Conservation (phyloP, 2,797 vertebrate species). For the Tokudaia tokunoshimensis region DNA sequence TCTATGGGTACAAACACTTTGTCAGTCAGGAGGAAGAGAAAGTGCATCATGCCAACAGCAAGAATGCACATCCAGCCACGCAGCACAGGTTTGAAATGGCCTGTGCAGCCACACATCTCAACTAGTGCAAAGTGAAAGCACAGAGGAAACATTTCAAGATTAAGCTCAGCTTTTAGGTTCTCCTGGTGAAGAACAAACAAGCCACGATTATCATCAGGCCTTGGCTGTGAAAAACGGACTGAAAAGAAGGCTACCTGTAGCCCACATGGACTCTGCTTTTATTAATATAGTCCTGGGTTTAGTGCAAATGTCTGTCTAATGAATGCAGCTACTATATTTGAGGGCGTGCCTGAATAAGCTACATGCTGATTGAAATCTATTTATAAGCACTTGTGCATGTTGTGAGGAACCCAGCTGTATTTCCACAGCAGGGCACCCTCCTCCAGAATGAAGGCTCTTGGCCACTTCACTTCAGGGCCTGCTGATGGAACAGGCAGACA, state of each 20-base stretch:
- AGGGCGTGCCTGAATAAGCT: conserved; percentile 86
- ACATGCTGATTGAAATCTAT: conserved; percentile 86
- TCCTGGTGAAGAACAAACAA: conserved; percentile 76
- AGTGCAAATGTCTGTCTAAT: conserved; percentile 87
- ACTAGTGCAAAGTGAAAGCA: conserved; percentile 31
- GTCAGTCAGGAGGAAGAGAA: neutral
- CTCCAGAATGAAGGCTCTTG: conserved; percentile 69
- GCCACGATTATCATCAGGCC: conserved; percentile 73
- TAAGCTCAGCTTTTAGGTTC: conserved; percentile 70
- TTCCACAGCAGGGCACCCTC: conserved; percentile 54
- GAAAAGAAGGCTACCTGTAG: conserved; percentile 82
- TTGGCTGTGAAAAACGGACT: conserved; percentile 71
- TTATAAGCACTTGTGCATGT: conserved; percentile 84
- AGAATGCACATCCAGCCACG: neutral
- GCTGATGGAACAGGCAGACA: conserved; percentile 10
- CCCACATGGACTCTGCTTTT: conserved; percentile 84
- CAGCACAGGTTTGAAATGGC: neutral
- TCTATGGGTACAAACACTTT: neutral
- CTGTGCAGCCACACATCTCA: neutral
- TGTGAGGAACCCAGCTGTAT: conserved; percentile 76
- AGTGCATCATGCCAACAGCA: neutral
- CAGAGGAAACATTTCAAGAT: conserved; percentile 52
- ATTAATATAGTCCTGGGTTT: conserved; percentile 86
- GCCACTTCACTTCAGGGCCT: neutral
- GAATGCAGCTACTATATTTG: conserved; percentile 88